These are phyloP conservation scores for Pherbina coryleti DNA, from an alignment of 2,888 invertebrate genomes.

Conservation along the genomic window DNA sequence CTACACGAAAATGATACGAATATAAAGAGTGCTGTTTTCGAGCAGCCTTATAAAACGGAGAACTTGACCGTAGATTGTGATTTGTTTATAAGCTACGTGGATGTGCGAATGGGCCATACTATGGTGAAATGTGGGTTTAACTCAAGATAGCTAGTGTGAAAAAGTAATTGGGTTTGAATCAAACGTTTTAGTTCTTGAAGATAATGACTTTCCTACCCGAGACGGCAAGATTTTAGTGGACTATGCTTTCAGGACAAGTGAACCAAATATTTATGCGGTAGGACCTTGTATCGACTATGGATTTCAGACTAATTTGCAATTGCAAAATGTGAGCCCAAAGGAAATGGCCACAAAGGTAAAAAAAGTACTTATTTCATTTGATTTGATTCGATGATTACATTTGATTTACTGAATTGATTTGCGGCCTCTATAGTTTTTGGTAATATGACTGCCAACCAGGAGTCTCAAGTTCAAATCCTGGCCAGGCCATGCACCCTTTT, in stretches of 20 bases:
- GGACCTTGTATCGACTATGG: slow-evolving; percentile 50
- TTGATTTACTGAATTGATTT: too few relatives aligned
- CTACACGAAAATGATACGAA: slow-evolving; percentile 25
- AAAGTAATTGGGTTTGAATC: neutral
- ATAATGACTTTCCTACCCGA: slow-evolving; percentile 36
- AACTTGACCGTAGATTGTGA: slow-evolving; percentile 51
- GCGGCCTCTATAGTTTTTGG: too few relatives aligned
- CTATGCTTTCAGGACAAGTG: slow-evolving; percentile 53
- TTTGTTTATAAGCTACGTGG: slow-evolving; percentile 57
- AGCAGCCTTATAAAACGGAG: neutral
- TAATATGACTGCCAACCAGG: too few relatives aligned
- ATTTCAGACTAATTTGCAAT: slow-evolving; percentile 53
- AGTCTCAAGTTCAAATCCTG: too few relatives aligned
- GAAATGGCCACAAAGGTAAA: slow-evolving; percentile 59
- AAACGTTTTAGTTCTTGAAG: neutral
- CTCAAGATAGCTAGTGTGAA: slow-evolving; percentile 34
- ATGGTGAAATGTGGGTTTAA: slow-evolving; percentile 28
- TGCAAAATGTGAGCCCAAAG: slow-evolving; percentile 45
- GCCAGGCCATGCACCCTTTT: too few relatives aligned
- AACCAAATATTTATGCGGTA: slow-evolving; percentile 55
- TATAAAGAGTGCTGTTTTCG: slow-evolving; percentile 53
- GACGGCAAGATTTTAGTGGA: slow-evolving; percentile 50
- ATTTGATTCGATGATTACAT: neutral
- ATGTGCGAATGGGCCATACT: slow-evolving; percentile 30
- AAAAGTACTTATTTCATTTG: neutral